Base-by-base conservation (phyloP, 2,113 vertebrate species). In the Plecturocebus donacophilus region DNA sequence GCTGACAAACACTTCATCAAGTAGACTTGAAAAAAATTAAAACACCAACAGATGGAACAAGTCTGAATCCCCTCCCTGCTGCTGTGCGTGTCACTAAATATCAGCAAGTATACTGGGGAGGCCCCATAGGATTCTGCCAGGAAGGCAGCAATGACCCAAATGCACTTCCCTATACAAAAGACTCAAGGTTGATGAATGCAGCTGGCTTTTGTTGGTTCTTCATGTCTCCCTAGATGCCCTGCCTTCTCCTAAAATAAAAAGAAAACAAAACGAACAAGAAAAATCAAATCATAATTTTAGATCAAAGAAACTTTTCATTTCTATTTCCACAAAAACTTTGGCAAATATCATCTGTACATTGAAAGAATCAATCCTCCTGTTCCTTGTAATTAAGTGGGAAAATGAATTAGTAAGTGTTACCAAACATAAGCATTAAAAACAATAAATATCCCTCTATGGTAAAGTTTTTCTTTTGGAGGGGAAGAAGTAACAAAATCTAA, bases 351-450 rank as follows among this genome's bases (percentile, higher is more conserved):
- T 87, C 91, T 84, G 88, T 77, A 91, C 94, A 35, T 66, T 95
- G 97, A 90, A 90, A 96, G 92, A 97, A 95, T 86, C 92, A 90
- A 94, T 64, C 80, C 75, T 95, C 93, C 90, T 61, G 64, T 93
- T 96, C 47, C 58, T 64, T 75, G 61, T 96, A 86, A 95, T 97
- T 97, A 97, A 97, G 87, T 73, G 83, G 64, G 86, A 97, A 98
- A 98, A 97, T 90, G 94, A 98, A 87, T 97, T 90, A 96, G 96
- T 83, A 95, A 98, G 97, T 98, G 82, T 98, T 98, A 94, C 71
- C 83, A 96, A 94, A 96, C 96, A 98, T 77, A 97, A 97, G 97
- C 98, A 96, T 98, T 98, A 98, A 96, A 98, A 98, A 94, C 97
- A 98, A 98, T 98, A 98, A 98, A 95, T 17, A 1, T 38, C 94